Conservation (phyloP, 2,888 invertebrate species). For the Epistrophella euchroma region DNA sequence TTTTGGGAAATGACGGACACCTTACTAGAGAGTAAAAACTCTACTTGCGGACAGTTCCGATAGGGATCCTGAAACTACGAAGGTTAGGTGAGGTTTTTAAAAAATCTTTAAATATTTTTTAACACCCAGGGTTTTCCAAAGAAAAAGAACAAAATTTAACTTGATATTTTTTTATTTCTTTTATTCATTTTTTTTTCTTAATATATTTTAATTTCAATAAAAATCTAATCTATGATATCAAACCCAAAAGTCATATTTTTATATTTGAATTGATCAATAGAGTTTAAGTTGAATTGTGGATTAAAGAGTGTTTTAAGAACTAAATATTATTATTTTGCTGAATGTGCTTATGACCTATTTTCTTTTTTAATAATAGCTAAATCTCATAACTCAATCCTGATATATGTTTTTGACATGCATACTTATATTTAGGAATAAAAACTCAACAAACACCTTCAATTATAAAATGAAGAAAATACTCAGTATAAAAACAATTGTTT, state of each 20-base stretch:
- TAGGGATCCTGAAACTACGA: too few species aligned
- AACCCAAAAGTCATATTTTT: slow-evolving; percentile 31
- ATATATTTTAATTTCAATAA: slow-evolving; percentile 49
- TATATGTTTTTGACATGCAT: not conserved
- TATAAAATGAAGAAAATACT: slow-evolving; percentile 5
- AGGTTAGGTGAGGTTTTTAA: too few species aligned
- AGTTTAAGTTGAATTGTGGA: not conserved
- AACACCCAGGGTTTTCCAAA: too few species aligned
- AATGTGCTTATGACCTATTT: not conserved
- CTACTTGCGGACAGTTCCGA: too few species aligned
- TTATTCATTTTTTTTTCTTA: slow-evolving; percentile 37
- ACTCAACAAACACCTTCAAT: slow-evolving; percentile 5
- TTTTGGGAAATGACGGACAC: too few species aligned
- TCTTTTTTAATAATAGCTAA: not conserved
- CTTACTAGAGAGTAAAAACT: too few species aligned
- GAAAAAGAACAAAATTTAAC: not conserved
- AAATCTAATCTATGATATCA: slow-evolving; percentile 44
- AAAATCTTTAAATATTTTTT: too few species aligned
- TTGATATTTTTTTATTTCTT: slow-evolving; percentile 32
- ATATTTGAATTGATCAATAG: not conserved
- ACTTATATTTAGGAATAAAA: slow-evolving; percentile 1
- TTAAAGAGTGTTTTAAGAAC: slow-evolving; percentile 2
- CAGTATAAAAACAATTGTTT: slow-evolving; percentile 5
- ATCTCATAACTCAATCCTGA: not conserved
- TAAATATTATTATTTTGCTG: not conserved